A percentile compares a stretch with the other conserved stretches of the same genome.
phyloP scores from a whole-genome alignment of 53 echinoderm and acorn worm genomes.

The Stichopus horrens region DNA sequence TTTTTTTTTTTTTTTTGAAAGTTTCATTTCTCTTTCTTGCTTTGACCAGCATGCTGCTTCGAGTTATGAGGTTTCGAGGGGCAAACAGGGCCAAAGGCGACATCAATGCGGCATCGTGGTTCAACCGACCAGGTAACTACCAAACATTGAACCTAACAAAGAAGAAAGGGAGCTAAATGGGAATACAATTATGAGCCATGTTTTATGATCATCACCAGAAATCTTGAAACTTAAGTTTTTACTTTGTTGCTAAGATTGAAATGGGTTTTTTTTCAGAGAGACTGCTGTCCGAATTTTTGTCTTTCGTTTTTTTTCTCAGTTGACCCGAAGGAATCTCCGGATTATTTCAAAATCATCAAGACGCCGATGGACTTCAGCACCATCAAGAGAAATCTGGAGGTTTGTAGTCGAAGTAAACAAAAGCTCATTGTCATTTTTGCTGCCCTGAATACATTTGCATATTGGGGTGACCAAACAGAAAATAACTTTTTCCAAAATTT shows the following conservation, averaged over 20 bases:
- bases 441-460: too few relatives aligned
- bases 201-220: too few relatives aligned
- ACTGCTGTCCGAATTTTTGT: too few relatives aligned
- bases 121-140: constrained; percentile 90
- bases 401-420: constrained; percentile 32
- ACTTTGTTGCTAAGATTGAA: too few relatives aligned
- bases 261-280: too few relatives aligned
- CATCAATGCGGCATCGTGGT: constrained; percentile 98
- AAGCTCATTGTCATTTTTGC: too few relatives aligned
- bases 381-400: constrained; percentile 93
- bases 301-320: constrained; percentile 50
- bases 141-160: not conserved
- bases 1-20: too few relatives aligned
- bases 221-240: too few relatives aligned
- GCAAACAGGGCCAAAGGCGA: constrained; percentile 96
- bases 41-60: constrained; percentile 70
- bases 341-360: constrained; percentile 83
- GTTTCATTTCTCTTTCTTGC: not conserved
- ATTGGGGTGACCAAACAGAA: too few relatives aligned
- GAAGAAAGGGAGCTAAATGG: constrained; percentile 80
- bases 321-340: constrained; percentile 81
- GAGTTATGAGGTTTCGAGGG: constrained; percentile 98
- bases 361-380: constrained; percentile 99
- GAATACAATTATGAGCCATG: constrained; percentile 39
- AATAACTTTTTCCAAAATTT: too few relatives aligned